phyloP scores from a whole-genome alignment of 53 echinoderm and acorn worm genomes.

The Paelopatides confundens region DNA sequence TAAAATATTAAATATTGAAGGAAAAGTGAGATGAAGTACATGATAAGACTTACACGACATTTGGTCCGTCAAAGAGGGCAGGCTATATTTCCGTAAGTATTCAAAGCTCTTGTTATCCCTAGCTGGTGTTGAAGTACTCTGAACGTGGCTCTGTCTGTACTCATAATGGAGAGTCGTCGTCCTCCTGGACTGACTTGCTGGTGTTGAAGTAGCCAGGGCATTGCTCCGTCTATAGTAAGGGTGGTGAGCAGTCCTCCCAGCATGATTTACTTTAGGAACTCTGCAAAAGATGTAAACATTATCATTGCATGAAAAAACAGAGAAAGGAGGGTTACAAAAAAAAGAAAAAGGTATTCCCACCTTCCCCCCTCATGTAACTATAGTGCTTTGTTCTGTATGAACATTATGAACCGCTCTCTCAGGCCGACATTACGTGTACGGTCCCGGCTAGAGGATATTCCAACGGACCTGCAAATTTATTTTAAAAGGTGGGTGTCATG shows the following conservation, averaged over 20 bases:
- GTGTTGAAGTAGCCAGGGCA: conserved; percentile 12
- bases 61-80: conserved; percentile 88
- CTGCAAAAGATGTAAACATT: not conserved
- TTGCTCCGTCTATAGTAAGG: conserved; percentile 11
- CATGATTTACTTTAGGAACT: not conserved
- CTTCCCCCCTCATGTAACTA: no score
- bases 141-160: not conserved
- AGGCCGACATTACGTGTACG: no score
- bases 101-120: conserved; percentile 50
- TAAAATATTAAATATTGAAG: no score
- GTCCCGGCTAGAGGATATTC: no score
- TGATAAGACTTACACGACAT: conserved; percentile 51
- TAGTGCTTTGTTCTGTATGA: no score
- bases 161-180: conserved; percentile 8
- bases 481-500: no score
- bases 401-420: no score
- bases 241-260: not conserved
- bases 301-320: not conserved
- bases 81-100: conserved; percentile 76
- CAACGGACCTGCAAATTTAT: no score
- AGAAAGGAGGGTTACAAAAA: no score
- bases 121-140: conserved; percentile 35
- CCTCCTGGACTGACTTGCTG: not conserved
- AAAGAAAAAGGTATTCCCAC: no score
- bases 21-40: no score